Evolutionary conservation across 1,140 invertebrate species (phyloP).

Genomic region (Tetramorium parvispinum): DNA sequence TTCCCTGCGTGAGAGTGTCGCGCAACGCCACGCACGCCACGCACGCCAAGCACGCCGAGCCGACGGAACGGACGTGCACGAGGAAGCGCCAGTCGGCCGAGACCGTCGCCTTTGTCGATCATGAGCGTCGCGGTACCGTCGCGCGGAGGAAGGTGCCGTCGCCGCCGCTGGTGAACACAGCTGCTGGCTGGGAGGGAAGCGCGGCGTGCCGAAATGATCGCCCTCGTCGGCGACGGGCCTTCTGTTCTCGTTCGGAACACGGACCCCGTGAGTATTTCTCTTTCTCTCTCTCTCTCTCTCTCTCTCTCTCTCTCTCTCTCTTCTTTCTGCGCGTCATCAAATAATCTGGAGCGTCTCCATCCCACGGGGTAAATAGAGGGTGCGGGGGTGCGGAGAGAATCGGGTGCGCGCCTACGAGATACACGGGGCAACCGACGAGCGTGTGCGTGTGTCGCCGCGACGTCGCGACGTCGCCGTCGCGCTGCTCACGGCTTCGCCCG

Average conservation of each 20-base stretch:
- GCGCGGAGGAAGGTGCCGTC: slow-evolving; percentile 36
- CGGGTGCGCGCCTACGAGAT: not conserved
- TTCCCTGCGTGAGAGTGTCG: slow-evolving; percentile 76
- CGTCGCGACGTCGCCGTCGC: slow-evolving; percentile 45
- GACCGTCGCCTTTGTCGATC: slow-evolving; percentile 31
- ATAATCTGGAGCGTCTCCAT: not conserved
- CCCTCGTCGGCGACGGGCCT: slow-evolving; percentile 68
- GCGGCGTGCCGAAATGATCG: slow-evolving; percentile 75
- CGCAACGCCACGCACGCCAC: slow-evolving; percentile 13
- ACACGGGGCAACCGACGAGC: not conserved
- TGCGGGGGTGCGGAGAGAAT: not conserved
- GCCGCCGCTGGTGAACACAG: slow-evolving; percentile 38
- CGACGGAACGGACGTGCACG: not conserved
- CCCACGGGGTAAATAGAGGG: not conserved
- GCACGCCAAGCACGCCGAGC: not conserved
- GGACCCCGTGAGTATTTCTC: slow-evolving; percentile 76
- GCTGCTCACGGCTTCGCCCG: slow-evolving; percentile 30
- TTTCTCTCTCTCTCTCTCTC: not conserved
- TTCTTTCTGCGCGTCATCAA: not conserved
- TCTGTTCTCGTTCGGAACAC: slow-evolving; percentile 73
- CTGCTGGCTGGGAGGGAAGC: not conserved
- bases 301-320: too few relatives aligned
- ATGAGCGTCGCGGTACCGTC: slow-evolving; percentile 46
- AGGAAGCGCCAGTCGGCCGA: not conserved
- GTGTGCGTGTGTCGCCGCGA: not conserved